Percentiles rank a stretch among this genome's conserved stretches.
phyloP scores from a whole-genome alignment of 2,113 vertebrate genomes.

The Andinoacara biseriatus region DNA sequence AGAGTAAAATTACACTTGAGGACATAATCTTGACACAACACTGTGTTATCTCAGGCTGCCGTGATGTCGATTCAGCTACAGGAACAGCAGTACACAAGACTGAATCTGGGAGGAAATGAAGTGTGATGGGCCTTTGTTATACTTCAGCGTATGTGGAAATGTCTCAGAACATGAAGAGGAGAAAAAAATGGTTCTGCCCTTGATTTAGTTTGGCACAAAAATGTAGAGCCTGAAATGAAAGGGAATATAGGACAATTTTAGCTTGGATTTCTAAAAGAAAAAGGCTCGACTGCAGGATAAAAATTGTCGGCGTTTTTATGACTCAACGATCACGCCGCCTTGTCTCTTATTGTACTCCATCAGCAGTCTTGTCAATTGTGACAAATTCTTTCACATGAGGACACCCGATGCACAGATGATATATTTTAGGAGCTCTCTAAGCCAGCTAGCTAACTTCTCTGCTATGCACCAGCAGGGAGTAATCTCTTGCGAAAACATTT shows the following conservation, averaged over 20 bases:
- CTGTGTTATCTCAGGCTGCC: constrained; percentile 64
- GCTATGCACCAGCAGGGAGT: constrained; percentile 59
- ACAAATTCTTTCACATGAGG: constrained; percentile 43
- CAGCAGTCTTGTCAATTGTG: constrained; percentile 24
- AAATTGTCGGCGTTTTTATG: constrained; percentile 18
- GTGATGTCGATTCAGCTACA: constrained; percentile 66
- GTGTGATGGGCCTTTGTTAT: constrained; percentile 56
- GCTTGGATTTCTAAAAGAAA: constrained; percentile 34
- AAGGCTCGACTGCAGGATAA: constrained; percentile 26
- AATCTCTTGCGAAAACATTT: constrained; percentile 74
- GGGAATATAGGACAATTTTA: constrained; percentile 34
- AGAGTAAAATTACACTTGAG: constrained; percentile 76
- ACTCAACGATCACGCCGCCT: constrained; percentile 13
- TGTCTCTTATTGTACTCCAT: constrained; percentile 23
- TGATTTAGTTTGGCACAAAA: constrained; percentile 48
- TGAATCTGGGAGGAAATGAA: constrained; percentile 65
- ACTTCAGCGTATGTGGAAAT: constrained; percentile 38
- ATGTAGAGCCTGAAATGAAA: constrained; percentile 19
- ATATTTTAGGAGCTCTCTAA: constrained; percentile 49
- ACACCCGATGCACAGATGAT: constrained; percentile 43
- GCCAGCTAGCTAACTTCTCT: constrained; percentile 46
- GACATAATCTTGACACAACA: constrained; percentile 74
- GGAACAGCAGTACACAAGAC: constrained; percentile 40
- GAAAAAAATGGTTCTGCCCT: constrained; percentile 13
- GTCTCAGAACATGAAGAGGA: constrained; percentile 11